Evolutionary conservation across 1,140 invertebrate genomes (phyloP), one percentile per base, ranked within the genome.

Genomic region (Drosophila lowei): DNA sequence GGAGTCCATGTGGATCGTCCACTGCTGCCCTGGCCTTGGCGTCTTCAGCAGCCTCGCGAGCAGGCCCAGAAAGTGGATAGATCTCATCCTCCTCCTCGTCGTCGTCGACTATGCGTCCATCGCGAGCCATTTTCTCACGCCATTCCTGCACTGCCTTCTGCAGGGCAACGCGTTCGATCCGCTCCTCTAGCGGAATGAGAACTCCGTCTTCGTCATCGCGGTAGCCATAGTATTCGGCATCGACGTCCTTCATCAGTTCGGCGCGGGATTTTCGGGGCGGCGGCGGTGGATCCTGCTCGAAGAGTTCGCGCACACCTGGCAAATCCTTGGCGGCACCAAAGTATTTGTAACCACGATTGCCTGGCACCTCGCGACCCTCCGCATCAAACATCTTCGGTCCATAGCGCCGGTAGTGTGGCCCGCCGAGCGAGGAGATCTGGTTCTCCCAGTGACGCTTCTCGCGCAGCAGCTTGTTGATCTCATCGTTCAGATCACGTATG

Each of bases 251-350:
- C 98, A 99, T 99, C 34, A 99, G 92, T 92, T 99, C 99, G 0
- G 97, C 97, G 55, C 98, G 94, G 0, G 97, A 98, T 92, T 98
- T 98, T 47, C 97, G 93, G 0, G 96, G 96, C 0, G 96, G 95
- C 18, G 95, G 94, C 6, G 97, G 97, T 18, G 97, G 96, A 91
- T 98, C 97, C 92, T 99, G 97, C 91, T 99, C 97, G 93, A 99
- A 99, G 9, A 99, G 91, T 92, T 99, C 99, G 68, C 98, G 93
- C 7, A 99, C 99, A 46, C 99, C 96, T 16, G 99, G 99, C 77
- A 99, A 93, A 93, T 99, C 98, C 92, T 99, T 99, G 0, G 99
- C 98, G 38, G 99, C 99, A 56, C 99, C 99, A 93, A 99, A 99
- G 93, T 99, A 99, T 92, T 99, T 99, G 91, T 99, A 99, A 0